Percentiles rank a stretch among this genome's conserved stretches.
Evolutionary conservation across 2,797 vertebrate species (phyloP).

Genomic region (Moxostoma hubbsi): DNA sequence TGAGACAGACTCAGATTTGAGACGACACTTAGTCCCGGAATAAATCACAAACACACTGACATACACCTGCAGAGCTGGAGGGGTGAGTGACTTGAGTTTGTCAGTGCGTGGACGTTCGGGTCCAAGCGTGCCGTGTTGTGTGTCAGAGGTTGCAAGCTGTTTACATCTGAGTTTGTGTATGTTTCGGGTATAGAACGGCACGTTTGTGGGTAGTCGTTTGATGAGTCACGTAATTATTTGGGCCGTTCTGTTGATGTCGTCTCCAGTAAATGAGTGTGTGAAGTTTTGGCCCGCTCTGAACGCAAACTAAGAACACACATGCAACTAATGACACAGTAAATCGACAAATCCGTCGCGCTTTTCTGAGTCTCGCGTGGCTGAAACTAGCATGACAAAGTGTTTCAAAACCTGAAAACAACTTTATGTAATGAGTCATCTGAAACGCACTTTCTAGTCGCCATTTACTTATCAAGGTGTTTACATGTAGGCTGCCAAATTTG

Average conservation of each 20-base stretch:
- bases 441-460: neutral
- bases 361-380: neutral
- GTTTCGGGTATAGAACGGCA: constrained; percentile 60
- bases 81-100: constrained; percentile 54
- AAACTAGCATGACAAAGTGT: neutral
- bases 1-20: constrained; percentile 48
- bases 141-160: neutral
- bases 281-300: constrained; percentile 49
- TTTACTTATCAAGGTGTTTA: no score
- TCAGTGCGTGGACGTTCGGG: constrained; percentile 26
- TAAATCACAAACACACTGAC: constrained; percentile 56
- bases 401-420: neutral
- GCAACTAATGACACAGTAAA: constrained; percentile 55
- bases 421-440: neutral
- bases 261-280: constrained; percentile 43
- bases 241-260: constrained; percentile 58
- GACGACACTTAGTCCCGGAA: constrained; percentile 73
- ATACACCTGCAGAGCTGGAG: constrained; percentile 68
- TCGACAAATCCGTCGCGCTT: constrained; percentile 52
- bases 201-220: constrained; percentile 57
- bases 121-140: constrained; percentile 48
- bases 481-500: no score
- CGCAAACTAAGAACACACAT: constrained; percentile 38
- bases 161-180: constrained; percentile 33
- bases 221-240: constrained; percentile 68